phyloP scores from a whole-genome alignment of 2,797 vertebrate species.

The Gymnopithys bicolor region DNA sequence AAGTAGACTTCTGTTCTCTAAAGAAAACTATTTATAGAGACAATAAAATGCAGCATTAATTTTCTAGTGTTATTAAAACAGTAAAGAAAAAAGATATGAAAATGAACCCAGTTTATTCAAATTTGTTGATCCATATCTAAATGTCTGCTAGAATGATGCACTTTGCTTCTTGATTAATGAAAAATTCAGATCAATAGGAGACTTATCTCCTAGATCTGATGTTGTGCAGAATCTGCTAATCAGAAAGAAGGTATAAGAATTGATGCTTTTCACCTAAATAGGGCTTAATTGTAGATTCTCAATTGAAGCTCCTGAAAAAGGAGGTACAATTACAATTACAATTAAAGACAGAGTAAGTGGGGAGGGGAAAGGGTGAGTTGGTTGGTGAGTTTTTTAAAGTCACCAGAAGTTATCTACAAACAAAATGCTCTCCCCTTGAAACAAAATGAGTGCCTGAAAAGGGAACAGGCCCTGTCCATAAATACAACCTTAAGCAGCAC shows the following conservation, averaged over 20 bases:
- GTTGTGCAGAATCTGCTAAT: constrained; percentile 48
- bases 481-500: not conserved
- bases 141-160: constrained; percentile 6
- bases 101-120: not conserved
- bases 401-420: not conserved
- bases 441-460: not conserved
- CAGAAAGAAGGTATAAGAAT: constrained; percentile 38
- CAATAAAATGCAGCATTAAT: constrained; percentile 20
- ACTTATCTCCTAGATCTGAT: constrained; percentile 17
- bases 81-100: not conserved
- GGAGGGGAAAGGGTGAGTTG: not conserved
- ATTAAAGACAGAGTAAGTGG: not conserved
- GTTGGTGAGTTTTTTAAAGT: not conserved
- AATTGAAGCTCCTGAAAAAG: constrained; percentile 34
- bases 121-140: constrained; percentile 52
- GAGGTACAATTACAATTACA: not conserved
- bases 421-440: not conserved
- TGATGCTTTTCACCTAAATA: constrained; percentile 28
- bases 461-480: not conserved
- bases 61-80: constrained; percentile 6
- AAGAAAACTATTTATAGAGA: constrained; percentile 24
- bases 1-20: constrained; percentile 10
- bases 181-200: constrained; percentile 37
- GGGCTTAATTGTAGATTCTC: constrained; percentile 8
- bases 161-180: constrained; percentile 40